Evolutionary conservation across 2,797 vertebrate genomes (phyloP).

Genomic region (Paguma larvata): DNA sequence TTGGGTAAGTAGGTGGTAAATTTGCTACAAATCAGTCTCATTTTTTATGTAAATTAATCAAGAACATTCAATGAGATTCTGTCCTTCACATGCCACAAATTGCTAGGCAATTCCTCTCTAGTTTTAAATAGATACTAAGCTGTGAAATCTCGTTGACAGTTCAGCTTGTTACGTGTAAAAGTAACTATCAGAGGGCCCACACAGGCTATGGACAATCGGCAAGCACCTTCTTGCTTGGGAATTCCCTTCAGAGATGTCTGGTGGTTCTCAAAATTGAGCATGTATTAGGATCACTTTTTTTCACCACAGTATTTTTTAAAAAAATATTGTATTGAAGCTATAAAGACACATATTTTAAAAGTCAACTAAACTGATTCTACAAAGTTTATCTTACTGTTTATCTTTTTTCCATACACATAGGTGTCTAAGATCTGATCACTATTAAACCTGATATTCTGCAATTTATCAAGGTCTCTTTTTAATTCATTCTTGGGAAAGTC

Average conservation of each 20-base stretch:
- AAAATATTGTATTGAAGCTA: neutral
- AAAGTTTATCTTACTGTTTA: neutral
- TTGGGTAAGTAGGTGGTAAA: neutral
- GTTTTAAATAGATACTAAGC: slow-evolving; percentile 18
- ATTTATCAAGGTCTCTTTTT: neutral
- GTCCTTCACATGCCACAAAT: slow-evolving; percentile 25
- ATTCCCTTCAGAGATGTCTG: neutral
- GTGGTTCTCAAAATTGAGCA: neutral
- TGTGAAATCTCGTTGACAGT: slow-evolving; percentile 15
- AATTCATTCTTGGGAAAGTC: neutral
- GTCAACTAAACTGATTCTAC: too few species aligned
- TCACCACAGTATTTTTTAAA: neutral
- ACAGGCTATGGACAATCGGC: neutral
- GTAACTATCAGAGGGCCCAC: neutral
- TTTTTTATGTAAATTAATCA: slow-evolving; percentile 46
- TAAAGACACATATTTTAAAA: neutral
- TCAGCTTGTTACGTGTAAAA: slow-evolving; percentile 19
- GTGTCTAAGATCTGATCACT: slow-evolving; percentile 19
- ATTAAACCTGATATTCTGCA: neutral
- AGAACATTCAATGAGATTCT: slow-evolving; percentile 33
- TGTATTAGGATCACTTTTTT: neutral
- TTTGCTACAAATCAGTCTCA: neutral
- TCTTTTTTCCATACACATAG: neutral
- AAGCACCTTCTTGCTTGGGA: neutral
- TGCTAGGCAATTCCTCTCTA: neutral